Base-by-base conservation (phyloP, 2,888 invertebrate genomes). In the Acrocera orbiculus region DNA sequence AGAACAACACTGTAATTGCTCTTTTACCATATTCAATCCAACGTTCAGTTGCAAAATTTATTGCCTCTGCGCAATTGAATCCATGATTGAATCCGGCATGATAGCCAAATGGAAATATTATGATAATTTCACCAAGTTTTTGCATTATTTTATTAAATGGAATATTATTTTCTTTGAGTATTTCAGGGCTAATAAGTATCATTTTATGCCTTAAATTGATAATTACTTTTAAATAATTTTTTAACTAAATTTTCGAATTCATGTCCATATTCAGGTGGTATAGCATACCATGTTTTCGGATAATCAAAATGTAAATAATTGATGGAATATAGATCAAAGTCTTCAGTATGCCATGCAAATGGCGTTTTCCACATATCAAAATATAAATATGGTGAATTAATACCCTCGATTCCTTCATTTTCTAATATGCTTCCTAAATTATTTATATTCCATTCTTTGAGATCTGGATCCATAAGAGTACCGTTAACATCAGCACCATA, bases 341-440 rank as follows among this genome's bases (percentile, higher is more conserved):
- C 98, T 60, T 99, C 98, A 0, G 95, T 95, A 53, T 99, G 98
- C 98, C 98, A 99, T 0, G 96, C 92, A 57, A 99, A 99, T 0
- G 93, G 92, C 0, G 96, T 93, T 58, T 98, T 98, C 95, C 96
- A 99, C 96, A 98, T 99, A 7, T 95, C 98, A 57, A 96, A 98
- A 57, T 99, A 99, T 6, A 99, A 63, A 60, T 99, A 99, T 0
- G 96, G 93, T 0, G 96, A 98, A 57, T 96, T 98, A 0, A 99
- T 98, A 7, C 95, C 93, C 47, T 86, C 87, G 37, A 98, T 96
- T 44, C 83, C n/a, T n/a, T n/a, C n/a, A n/a, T n/a, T n/a, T 57
- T 98, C 95, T 4, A 98, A 63, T 38, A 96, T 90, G 0, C 93
- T 90, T 2, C 89, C 87, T 2, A 98, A 62, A 32, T 71, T 69